Percentiles rank a stretch among this genome's conserved stretches.
These are phyloP conservation scores for Netelia fuscicornis DNA, from an alignment of 2,888 invertebrate genomes.

Conservation along the genomic window DNA sequence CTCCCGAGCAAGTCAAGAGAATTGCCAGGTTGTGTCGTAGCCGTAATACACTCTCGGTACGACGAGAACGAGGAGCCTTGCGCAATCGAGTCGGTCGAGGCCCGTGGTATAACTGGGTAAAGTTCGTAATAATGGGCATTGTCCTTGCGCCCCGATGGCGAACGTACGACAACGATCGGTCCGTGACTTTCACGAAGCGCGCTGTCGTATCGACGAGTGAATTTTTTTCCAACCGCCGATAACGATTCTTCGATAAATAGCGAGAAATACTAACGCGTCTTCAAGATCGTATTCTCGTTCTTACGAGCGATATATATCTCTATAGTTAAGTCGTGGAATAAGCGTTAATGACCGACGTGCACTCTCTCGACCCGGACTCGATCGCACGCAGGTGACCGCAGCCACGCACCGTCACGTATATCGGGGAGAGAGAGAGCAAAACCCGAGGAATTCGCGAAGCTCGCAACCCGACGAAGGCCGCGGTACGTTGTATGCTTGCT, in stretches of 20 bases:
- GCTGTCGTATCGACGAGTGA: too few relatives aligned
- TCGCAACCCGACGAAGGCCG: conserved; percentile 69
- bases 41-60: background rate
- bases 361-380: conserved; percentile 58
- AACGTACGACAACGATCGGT: conserved; percentile 42
- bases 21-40: background rate
- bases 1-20: background rate
- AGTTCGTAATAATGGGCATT: conserved; percentile 69
- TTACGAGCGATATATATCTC: conserved; percentile 33
- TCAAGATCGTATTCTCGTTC: conserved; percentile 38
- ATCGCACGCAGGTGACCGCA: conserved; percentile 42
- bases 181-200: conserved; percentile 65
- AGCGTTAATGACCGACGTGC: conserved; percentile 66
- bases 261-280: conserved; percentile 54
- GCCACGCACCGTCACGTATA: conserved; percentile 61
- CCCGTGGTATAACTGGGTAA: conserved; percentile 60
- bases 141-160: conserved; percentile 54
- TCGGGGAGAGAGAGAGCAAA: conserved; percentile 60
- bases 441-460: conserved; percentile 70
- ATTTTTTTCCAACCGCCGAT: conserved; percentile 15
- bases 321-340: too few relatives aligned
- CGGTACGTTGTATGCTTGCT: conserved; percentile 54
- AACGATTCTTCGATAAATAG: conserved; percentile 55
- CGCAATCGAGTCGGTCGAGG: conserved; percentile 49
- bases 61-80: conserved; percentile 41